A percentile compares a stretch with the other conserved stretches of the same genome.
Conservation (phyloP, 2,797 vertebrate genomes). For the Iguana delicatissima region DNA sequence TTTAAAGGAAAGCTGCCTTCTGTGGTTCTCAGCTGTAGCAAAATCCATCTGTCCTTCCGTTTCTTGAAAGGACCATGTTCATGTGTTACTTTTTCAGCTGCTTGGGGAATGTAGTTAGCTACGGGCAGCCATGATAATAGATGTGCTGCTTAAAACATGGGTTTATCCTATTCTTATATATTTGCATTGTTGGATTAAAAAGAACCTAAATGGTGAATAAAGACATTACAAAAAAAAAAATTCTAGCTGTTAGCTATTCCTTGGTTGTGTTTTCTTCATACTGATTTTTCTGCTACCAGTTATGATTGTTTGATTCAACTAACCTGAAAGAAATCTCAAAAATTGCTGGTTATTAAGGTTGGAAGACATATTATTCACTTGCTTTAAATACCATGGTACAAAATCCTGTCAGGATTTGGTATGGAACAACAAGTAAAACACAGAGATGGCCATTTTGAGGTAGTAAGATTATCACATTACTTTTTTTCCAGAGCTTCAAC, state of each 20-base stretch:
- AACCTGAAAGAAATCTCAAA: neutral
- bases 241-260: constrained; percentile 7
- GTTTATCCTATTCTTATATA: constrained; percentile 72
- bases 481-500: too few relatives aligned
- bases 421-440: neutral
- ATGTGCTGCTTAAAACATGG: constrained; percentile 70
- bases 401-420: neutral
- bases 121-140: constrained; percentile 65
- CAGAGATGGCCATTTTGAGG: neutral
- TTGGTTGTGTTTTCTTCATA: neutral
- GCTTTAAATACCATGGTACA: neutral
- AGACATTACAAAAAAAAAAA: constrained; percentile 69
- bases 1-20: constrained; percentile 64
- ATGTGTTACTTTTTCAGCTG: constrained; percentile 65
- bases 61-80: constrained; percentile 64
- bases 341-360: neutral
- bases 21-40: constrained; percentile 49
- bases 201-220: constrained; percentile 78
- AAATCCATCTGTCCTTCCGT: constrained; percentile 58
- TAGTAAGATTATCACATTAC: neutral
- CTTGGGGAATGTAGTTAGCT: constrained; percentile 72
- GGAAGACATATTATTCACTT: neutral
- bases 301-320: neutral
- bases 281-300: constrained; percentile 2
- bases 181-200: constrained; percentile 73